Evolutionary conservation across 2,888 invertebrate species (phyloP), one percentile per base, ranked within the genome.

Genomic region (Schizotus pectinicornis): DNA sequence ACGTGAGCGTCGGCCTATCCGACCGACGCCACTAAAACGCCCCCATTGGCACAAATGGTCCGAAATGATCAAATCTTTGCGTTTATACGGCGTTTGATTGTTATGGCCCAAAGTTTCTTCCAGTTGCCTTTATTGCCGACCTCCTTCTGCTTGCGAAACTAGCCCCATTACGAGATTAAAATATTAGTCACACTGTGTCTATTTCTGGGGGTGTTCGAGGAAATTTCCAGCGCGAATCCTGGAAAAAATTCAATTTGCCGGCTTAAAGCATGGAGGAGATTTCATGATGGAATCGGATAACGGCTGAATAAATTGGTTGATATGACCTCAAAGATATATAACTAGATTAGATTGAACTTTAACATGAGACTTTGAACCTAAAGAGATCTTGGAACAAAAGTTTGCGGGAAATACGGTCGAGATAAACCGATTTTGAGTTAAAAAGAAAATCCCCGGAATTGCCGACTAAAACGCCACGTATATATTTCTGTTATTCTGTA

Each of bases 51-150:
- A 74, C 73, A 75, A 77, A 77, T 75, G 74, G 74, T 59, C 65
- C 69, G 76, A 74, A 72, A 76, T 76, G 76, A 76, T 77, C 74
- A 70, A 75, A 77, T 77, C 75, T 73, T 70, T 61, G 71, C 69
- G 74, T 75, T 75, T 74, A 76, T 76, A 71, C 68, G 67, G 67
- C 72, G 74, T 71, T 74, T 73, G 73, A 75, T 76, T 74, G 72
- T 74, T 74, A 75, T 74, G 64, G 55, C 56, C 63, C 31, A 59
- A 68, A 73, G 67, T 72, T 71, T 68, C 68, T 67, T 65, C 61
- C 66, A 67, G 62, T 68, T 66, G 63, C 63, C 65, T 70, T 72
- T 72, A 71, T 74, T 71, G 60, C 61, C 57, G 8, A 5, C 39
- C 47, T 43, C 9, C 31, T 39, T 50, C 36, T 38, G 12, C n/a